Evolutionary conservation across 2,888 invertebrate species (phyloP).

Genomic region (Callosobruchus maculatus): DNA sequence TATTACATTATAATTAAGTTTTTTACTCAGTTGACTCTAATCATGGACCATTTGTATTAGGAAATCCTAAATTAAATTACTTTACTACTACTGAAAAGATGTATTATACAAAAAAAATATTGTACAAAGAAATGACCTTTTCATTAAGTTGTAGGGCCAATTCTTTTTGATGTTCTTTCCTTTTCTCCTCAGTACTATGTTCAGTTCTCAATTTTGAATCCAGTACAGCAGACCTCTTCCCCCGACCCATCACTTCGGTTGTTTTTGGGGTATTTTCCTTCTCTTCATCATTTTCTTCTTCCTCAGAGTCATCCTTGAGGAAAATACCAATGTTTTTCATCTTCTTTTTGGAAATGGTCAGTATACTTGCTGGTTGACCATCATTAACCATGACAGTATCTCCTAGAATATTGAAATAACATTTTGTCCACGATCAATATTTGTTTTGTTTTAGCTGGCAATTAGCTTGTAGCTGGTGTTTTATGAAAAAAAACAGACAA

Average conservation of each 20-base stretch:
- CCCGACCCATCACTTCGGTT: conserved; percentile 67
- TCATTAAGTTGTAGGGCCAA: conserved; percentile 87
- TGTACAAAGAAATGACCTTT: conserved; percentile 44
- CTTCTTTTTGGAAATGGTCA: conserved; percentile 92
- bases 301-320: conserved; percentile 85
- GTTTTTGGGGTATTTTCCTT: conserved; percentile 67
- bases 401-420: conserved; percentile 59
- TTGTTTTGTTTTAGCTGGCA: too few species aligned
- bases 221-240: conserved; percentile 85
- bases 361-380: conserved; percentile 72
- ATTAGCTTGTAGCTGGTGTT: too few species aligned
- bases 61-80: too few species aligned
- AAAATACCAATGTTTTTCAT: conserved; percentile 94
- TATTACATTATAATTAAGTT: too few species aligned
- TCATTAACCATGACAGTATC: conserved; percentile 96
- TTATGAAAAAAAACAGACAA: too few species aligned
- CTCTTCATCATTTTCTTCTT: conserved; percentile 74
- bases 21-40: too few species aligned
- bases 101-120: too few species aligned
- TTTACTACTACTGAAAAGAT: too few species aligned
- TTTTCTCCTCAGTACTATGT: conserved; percentile 94
- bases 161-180: conserved; percentile 95
- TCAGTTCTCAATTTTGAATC: conserved; percentile 92
- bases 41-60: too few species aligned
- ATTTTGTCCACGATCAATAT: too few species aligned